These are phyloP conservation scores for Microplitis manilae DNA, from an alignment of 2,888 invertebrate species.

Conservation along the genomic window DNA sequence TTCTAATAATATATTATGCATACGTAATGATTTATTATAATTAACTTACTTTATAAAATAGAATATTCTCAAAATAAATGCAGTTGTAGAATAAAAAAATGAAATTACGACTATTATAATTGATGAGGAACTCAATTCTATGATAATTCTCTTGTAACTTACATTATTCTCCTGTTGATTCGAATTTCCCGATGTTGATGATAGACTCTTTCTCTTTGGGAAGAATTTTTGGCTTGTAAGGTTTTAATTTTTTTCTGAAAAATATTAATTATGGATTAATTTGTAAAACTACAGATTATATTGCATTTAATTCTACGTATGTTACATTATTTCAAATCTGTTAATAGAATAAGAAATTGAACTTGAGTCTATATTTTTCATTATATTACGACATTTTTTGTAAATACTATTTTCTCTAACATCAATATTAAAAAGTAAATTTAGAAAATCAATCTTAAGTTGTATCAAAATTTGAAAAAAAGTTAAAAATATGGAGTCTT, in stretches of 20 bases:
- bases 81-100: background rate
- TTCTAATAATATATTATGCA: background rate
- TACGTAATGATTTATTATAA: background rate
- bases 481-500: no score
- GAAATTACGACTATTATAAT: background rate
- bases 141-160: background rate
- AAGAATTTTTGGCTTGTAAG: no score
- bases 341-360: background rate
- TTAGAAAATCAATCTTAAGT: no score
- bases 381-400: no score
- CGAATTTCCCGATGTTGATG: background rate
- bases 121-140: background rate
- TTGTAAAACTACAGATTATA: background rate
- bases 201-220: no score
- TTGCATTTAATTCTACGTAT: background rate
- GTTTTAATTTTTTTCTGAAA: no score
- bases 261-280: background rate
- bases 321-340: background rate
- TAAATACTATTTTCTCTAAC: no score
- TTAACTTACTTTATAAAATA: background rate
- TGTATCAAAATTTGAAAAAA: no score
- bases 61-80: background rate
- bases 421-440: no score
- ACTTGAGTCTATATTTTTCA: background rate
- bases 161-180: background rate